Evolutionary conservation across 2,113 vertebrate species (phyloP).

Genomic region (Fregata magnificens): DNA sequence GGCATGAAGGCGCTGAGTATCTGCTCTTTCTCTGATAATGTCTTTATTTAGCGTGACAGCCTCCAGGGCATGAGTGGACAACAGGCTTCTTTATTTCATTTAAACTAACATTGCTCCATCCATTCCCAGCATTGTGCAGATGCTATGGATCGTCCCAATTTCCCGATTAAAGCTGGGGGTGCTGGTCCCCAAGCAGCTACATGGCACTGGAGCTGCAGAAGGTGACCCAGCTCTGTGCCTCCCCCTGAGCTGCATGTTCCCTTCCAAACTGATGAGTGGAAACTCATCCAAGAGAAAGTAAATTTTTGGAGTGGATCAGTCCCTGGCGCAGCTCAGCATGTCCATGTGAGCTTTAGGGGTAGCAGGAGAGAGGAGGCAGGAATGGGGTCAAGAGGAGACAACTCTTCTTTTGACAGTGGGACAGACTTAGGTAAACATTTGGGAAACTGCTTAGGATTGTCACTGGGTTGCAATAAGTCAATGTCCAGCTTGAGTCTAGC

Average conservation of each 20-base stretch:
- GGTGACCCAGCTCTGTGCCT: neutral
- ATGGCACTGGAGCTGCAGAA: neutral
- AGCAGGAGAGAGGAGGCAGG: neutral
- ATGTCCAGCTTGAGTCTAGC: neutral
- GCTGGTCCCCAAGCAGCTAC: neutral
- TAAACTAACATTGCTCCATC: conserved; percentile 2
- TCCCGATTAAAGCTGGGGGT: neutral
- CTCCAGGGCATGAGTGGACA: conserved; percentile 6
- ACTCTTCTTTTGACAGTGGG: neutral
- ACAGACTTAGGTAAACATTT: neutral
- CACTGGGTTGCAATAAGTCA: neutral
- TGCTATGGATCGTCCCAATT: neutral
- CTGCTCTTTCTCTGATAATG: neutral
- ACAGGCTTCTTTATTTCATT: neutral
- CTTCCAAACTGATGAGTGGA: neutral
- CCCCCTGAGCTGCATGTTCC: neutral
- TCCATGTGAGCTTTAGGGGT: neutral
- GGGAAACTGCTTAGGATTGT: neutral
- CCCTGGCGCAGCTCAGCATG: neutral
- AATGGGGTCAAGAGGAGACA: neutral
- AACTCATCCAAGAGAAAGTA: neutral
- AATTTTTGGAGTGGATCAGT: neutral
- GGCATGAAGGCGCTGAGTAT: conserved; percentile 16
- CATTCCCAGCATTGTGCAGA: conserved; percentile 1
- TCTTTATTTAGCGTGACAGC: conserved; percentile 59